phyloP scores from a whole-genome alignment of 1,140 invertebrate species.

The Lutraria rhynchaena region DNA sequence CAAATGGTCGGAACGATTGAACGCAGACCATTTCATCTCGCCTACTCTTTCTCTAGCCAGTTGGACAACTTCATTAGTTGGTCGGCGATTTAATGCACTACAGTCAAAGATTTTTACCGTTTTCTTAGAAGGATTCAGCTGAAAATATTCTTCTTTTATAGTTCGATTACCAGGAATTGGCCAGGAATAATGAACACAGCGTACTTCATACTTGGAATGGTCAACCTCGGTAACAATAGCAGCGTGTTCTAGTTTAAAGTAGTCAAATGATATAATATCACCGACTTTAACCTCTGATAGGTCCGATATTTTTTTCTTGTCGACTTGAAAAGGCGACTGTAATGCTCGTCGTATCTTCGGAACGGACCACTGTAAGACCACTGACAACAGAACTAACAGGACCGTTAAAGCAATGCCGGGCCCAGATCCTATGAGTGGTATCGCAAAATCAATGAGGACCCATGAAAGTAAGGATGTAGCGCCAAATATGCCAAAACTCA shows the following conservation, averaged over 20 bases:
- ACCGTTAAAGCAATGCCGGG: conserved; percentile 27
- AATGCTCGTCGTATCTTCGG: background rate
- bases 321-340: background rate
- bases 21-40: too few relatives aligned
- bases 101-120: too few relatives aligned
- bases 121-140: too few relatives aligned
- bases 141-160: background rate
- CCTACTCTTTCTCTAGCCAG: too few relatives aligned
- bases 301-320: background rate
- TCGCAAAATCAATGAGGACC: background rate
- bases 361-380: conserved; percentile 6
- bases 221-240: background rate
- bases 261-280: background rate
- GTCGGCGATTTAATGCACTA: too few relatives aligned
- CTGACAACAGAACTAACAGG: conserved; percentile 8
- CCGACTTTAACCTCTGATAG: background rate
- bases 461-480: conserved; percentile 12
- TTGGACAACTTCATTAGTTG: too few relatives aligned
- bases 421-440: background rate
- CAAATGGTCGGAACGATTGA: too few relatives aligned
- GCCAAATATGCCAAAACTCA: conserved; percentile 19
- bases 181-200: conserved; percentile 11
- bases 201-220: background rate
- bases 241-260: background rate
- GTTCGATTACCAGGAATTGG: background rate